Evolutionary conservation across 2,113 vertebrate species (phyloP), one percentile per base, ranked within the genome.

Genomic region (Perca fluviatilis): DNA sequence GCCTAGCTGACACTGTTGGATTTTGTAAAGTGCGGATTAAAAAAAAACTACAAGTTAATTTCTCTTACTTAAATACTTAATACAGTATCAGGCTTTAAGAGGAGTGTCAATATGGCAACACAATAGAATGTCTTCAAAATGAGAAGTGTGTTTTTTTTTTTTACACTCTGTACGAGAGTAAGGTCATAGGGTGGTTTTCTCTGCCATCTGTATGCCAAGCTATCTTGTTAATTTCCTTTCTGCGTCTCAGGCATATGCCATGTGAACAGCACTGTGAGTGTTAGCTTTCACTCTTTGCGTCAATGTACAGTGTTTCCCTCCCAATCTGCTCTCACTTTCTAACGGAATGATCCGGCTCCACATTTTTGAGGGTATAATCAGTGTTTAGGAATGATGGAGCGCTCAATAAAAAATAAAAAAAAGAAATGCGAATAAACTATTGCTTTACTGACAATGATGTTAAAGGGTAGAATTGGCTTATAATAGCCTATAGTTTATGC

Each of bases 171-270:
- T 70, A 18, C 23, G 62, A 43, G 71, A 77, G 80, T 82, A 80
- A 91, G 87, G 86, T 91, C 79, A 88, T 19, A 54, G 83, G 79
- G 83, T 80, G 78, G 60, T 74, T 90, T 89, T 85, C 77, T 69
- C 79, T 74, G 81, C 83, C 90, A 82, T 88, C 83, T 86, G 71
- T 84, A 79, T 33, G 86, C 76, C 13, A 77, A 91, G 79, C 77
- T 87, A 84, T 89, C 81, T 85, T 78, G 83, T 85, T 91, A 86
- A 94, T 92, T 92, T 89, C 14, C 80, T 89, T 83, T 88, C 84
- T 86, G 61, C 75, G 30, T 90, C 80, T 89, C 85, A 83, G 83
- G 75, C 88, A 86, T 86, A 82, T 88, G 88, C 43, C 85, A 85
- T 77, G 54, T 80, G 80, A 89, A 82, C 68, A 73, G 69, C 74